Evolutionary conservation across 2,888 invertebrate species (phyloP).

Genomic region (Graphium colonna): DNA sequence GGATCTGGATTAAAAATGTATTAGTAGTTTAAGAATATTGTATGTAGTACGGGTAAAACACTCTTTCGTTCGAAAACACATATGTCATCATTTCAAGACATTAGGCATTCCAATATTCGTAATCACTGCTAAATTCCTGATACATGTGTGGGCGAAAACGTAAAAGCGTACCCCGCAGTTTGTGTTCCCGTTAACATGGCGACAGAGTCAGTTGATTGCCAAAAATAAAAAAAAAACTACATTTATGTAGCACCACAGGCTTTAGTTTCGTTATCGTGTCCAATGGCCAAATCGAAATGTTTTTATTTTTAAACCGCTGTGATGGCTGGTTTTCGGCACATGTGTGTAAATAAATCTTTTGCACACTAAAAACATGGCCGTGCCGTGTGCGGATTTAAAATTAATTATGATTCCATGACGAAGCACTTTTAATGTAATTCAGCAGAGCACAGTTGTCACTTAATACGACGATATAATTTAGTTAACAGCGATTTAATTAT

Average conservation of each 20-base stretch:
- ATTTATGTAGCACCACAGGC: slow-evolving; percentile 9
- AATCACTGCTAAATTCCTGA: slow-evolving; percentile 6
- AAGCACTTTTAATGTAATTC: no score
- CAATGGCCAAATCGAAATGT: slow-evolving; percentile 13
- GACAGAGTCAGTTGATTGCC: slow-evolving; percentile 23
- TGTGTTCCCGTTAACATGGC: slow-evolving; percentile 19
- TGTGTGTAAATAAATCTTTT: no score
- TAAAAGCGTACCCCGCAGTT: slow-evolving; percentile 12
- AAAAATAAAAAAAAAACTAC: slow-evolving; percentile 14
- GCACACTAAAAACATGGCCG: no score
- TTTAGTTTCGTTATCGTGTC: slow-evolving; percentile 7
- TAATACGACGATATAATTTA: no score
- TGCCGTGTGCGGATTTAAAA: no score
- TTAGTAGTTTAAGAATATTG: no score
- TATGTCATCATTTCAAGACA: neutral
- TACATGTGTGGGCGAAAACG: slow-evolving; percentile 4
- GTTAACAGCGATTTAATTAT: no score
- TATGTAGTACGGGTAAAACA: no score
- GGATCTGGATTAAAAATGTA: no score
- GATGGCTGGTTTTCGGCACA: no score
- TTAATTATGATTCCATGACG: no score
- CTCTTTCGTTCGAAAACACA: neutral
- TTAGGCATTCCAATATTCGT: neutral
- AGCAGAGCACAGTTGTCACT: no score
- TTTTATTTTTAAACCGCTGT: slow-evolving; percentile 11